Conservation (phyloP, 2,888 invertebrate genomes). For the Eupithecia centaureata region DNA sequence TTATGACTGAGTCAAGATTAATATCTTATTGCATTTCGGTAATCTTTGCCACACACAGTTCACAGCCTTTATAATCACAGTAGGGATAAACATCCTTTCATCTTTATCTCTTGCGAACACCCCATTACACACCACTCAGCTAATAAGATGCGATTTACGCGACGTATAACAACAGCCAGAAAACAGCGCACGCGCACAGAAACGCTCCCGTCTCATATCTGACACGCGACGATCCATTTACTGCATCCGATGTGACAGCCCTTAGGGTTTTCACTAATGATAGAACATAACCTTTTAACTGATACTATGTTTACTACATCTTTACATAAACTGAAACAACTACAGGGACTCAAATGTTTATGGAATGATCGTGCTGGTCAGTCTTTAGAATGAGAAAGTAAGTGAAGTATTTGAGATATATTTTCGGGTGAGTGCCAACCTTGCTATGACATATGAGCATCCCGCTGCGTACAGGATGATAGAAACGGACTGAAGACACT, state of each 20-base stretch:
- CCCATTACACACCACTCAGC: slow-evolving; percentile 19
- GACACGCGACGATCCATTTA: slow-evolving; percentile 58
- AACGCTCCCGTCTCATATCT: slow-evolving; percentile 59
- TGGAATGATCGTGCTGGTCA: not conserved
- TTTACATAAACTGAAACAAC: not conserved
- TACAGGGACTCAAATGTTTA: not conserved
- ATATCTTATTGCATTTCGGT: not conserved
- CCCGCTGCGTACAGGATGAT: slow-evolving; percentile 32
- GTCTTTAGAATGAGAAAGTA: not conserved
- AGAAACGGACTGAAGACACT: slow-evolving; percentile 27
- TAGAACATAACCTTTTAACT: not conserved
- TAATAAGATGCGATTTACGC: slow-evolving; percentile 28
- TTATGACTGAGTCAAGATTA: not conserved
- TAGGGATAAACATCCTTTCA: not conserved
- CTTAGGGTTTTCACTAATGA: slow-evolving; percentile 32
- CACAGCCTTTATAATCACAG: not conserved
- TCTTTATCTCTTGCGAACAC: slow-evolving; percentile 9
- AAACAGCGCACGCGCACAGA: slow-evolving; percentile 53
- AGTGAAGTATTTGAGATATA: slow-evolving; percentile 10
- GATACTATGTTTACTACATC: not conserved
- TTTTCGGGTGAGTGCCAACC: slow-evolving; percentile 15
- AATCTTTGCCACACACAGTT: not conserved
- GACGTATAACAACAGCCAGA: slow-evolving; percentile 26
- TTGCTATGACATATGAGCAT: slow-evolving; percentile 22
- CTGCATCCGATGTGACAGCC: slow-evolving; percentile 55